Percentiles rank a stretch among this genome's conserved stretches.
Evolutionary conservation across 2,888 invertebrate genomes (phyloP).

Genomic region (Rhingia campestris): DNA sequence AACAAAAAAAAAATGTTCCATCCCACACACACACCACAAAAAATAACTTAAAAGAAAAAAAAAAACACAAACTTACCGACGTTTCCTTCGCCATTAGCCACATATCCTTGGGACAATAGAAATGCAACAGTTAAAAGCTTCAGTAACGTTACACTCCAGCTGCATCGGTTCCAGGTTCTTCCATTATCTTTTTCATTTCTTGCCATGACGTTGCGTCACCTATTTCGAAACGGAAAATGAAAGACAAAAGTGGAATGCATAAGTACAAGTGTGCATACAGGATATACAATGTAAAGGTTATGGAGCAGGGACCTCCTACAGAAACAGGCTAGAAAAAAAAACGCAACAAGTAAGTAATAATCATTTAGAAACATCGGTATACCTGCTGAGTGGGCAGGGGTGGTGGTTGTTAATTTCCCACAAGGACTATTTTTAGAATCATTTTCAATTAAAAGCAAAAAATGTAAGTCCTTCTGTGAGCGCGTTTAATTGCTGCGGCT

Average conservation of each 20-base stretch:
- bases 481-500: conserved; percentile 22
- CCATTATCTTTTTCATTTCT: conserved; percentile 79
- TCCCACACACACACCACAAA: background rate
- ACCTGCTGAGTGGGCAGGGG: background rate
- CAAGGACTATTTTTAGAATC: conserved; percentile 51
- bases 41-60: conserved; percentile 7
- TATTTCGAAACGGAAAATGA: conserved; percentile 29
- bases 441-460: conserved; percentile 46
- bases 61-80: conserved; percentile 79
- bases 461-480: background rate
- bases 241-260: conserved; percentile 12
- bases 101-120: conserved; percentile 77
- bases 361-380: conserved; percentile 23
- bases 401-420: conserved; percentile 8
- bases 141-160: conserved; percentile 58
- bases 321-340: background rate
- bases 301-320: background rate
- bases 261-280: background rate
- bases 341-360: background rate
- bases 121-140: conserved; percentile 71
- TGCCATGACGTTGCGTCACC: conserved; percentile 81
- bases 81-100: conserved; percentile 81
- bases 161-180: conserved; percentile 71
- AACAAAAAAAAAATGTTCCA: background rate
- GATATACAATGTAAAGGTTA: conserved; percentile 12